These are phyloP conservation scores for Charadrius vociferus DNA, from an alignment of 2,113 vertebrate genomes.

Conservation along the genomic window DNA sequence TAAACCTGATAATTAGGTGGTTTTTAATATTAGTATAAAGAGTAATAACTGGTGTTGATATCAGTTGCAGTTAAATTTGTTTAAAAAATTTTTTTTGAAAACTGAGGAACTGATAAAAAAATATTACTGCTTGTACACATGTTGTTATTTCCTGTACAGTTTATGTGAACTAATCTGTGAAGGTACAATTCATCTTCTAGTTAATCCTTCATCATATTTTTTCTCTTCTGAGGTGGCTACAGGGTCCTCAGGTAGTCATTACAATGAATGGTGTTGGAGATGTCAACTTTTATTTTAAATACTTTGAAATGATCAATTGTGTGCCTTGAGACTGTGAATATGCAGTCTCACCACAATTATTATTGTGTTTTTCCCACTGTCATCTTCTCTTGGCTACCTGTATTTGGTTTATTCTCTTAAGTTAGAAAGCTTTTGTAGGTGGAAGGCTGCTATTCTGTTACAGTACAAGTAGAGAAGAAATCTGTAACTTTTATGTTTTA, in stretches of 20 bases:
- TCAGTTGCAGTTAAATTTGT: not conserved
- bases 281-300: not conserved
- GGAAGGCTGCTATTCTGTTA: not conserved
- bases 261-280: not conserved
- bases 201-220: not conserved
- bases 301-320: not conserved
- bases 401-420: not conserved
- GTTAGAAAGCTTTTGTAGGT: not conserved
- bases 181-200: not conserved
- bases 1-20: not conserved
- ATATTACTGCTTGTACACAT: not conserved
- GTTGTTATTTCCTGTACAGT: not conserved
- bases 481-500: not conserved
- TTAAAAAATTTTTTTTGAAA: not conserved
- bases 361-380: not conserved
- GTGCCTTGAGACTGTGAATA: not conserved
- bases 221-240: not conserved
- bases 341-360: not conserved
- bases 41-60: not conserved
- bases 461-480: not conserved
- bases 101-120: not conserved
- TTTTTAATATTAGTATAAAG: not conserved
- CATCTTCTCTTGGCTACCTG: not conserved
- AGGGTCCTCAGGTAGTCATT: not conserved
- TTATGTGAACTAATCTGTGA: not conserved